A percentile compares a stretch with the other conserved stretches of the same genome.
phyloP scores from a whole-genome alignment of 92 coral and sea anemone species.

The Parazoanthus darwini region DNA sequence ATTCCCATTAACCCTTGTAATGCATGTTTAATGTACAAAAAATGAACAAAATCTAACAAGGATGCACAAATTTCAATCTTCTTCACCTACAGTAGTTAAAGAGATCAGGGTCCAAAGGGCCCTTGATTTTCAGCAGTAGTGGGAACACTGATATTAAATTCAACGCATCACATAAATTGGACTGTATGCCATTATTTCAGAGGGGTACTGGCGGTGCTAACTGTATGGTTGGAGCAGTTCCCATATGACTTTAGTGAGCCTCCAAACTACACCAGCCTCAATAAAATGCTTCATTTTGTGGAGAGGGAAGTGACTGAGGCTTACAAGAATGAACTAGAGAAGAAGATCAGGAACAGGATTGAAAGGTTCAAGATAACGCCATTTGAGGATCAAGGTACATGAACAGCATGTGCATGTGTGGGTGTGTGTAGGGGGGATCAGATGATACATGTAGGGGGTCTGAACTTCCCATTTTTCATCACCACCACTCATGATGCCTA shows the following conservation, averaged over 20 bases:
- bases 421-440: neutral
- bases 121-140: no score
- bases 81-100: no score
- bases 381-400: slow-evolving; percentile 74
- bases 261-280: slow-evolving; percentile 62
- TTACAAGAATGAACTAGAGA: slow-evolving; percentile 66
- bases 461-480: no score
- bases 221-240: slow-evolving; percentile 94
- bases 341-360: slow-evolving; percentile 73
- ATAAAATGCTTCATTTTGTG: slow-evolving; percentile 74
- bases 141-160: no score
- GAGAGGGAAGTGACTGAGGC: slow-evolving; percentile 57
- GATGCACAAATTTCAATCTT: no score
- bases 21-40: no score
- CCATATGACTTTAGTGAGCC: slow-evolving; percentile 82
- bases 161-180: no score
- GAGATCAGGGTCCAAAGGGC: no score
- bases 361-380: slow-evolving; percentile 82
- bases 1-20: no score
- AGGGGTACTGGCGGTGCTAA: slow-evolving; percentile 73
- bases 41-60: no score
- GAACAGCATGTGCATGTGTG: no score
- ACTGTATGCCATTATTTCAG: slow-evolving; percentile 41
- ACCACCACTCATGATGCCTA: neutral
- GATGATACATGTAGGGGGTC: no score